A percentile compares a stretch with the other conserved stretches of the same genome.
phyloP scores from a whole-genome alignment of 2,113 vertebrate species.

The Zapus hudsonius region DNA sequence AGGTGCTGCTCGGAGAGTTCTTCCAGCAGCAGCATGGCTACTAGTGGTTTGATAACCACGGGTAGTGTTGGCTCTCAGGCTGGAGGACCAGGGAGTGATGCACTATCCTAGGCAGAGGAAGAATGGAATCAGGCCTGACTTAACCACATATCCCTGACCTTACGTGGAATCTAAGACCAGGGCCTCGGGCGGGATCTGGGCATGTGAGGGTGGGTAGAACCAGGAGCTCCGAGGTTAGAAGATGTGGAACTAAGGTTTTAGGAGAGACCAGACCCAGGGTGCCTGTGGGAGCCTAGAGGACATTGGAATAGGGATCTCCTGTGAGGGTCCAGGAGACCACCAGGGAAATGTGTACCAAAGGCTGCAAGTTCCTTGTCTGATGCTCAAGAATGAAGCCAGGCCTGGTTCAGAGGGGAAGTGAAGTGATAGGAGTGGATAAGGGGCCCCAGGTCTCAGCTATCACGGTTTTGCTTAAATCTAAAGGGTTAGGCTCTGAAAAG shows the following conservation, averaged over 20 bases:
- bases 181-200: background rate
- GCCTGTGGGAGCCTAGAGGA: background rate
- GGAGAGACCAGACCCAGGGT: background rate
- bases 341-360: background rate
- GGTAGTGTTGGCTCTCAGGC: background rate
- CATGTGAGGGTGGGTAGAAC: background rate
- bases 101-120: background rate
- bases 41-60: background rate
- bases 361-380: background rate
- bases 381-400: background rate
- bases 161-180: background rate
- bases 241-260: accelerated
- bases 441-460: background rate
- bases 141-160: background rate
- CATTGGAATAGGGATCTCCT: background rate
- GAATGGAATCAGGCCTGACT: background rate
- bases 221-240: background rate
- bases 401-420: background rate
- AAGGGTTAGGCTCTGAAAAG: background rate
- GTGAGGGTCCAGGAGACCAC: background rate
- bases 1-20: background rate
- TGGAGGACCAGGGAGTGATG: background rate
- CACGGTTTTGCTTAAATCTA: background rate
- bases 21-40: too few relatives aligned
- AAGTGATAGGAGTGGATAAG: background rate